Base-by-base conservation (phyloP, 2,113 vertebrate genomes). In the Pholis gunnellus region DNA sequence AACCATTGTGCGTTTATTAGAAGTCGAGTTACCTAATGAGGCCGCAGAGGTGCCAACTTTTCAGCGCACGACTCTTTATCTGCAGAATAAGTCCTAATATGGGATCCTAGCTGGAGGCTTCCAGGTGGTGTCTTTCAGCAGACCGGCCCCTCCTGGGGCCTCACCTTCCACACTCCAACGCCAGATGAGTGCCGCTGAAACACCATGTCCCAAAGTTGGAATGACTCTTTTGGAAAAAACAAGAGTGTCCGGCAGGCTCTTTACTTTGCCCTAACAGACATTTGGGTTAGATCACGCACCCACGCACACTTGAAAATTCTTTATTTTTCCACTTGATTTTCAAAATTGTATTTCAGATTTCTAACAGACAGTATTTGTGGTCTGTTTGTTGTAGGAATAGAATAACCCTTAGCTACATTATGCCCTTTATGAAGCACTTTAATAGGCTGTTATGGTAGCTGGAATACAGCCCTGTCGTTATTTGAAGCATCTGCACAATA, bases 91-190 rank as follows among this genome's bases (percentile, higher is more conserved):
- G 25, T 42, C 71, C 76, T 69, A 66, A 70, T 85, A 73, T 70
- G 68, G 80, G 87, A 87, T 81, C 72, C 2, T 18, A 40, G 34
- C 79, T 78, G 81, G 86, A 79, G 82, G 72, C 61, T 79, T 89
- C 81, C 86, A 90, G 90, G 88, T 91, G 87, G 78, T 79, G 79
- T 84, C 88, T 91, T 59, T 94, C 81, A 65, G 71, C 87, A 84
- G 65, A 63, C 10, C 34, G 6, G 40, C 66, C 80, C 82, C 86
- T 87, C 75, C 48, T 48, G 72, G 65, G 90, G 81, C 90, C 89
- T 91, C 91, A 85, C 81, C 89, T 86, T 90, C 84, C 56, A 56
- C 70, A 60, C 67, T 83, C 52, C 42, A 88, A 80, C 70, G 79
- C 72, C 87, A 85, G 73, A 85, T 73, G 79, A 82, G 80, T 70